A percentile compares a stretch with the other conserved stretches of the same genome.
These are phyloP conservation scores for Chrysolina oricalcia DNA, from an alignment of 2,888 invertebrate genomes.

Conservation along the genomic window DNA sequence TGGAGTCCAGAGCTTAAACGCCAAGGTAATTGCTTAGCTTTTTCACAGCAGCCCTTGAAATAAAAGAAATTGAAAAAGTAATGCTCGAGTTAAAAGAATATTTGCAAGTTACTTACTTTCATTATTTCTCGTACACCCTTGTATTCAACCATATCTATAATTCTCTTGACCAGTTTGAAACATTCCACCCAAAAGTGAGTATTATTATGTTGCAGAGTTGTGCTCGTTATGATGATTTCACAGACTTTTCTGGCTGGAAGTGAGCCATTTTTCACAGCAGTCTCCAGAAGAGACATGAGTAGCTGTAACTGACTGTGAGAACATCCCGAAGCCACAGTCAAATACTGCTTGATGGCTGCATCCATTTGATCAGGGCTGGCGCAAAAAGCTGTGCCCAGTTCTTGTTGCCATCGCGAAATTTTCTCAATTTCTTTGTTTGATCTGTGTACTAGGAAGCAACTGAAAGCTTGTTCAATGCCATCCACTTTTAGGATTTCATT, in stretches of 20 bases:
- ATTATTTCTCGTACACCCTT: constrained; percentile 95
- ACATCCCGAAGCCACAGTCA: constrained; percentile 82
- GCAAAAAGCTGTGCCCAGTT: constrained; percentile 79
- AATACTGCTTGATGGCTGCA: constrained; percentile 82
- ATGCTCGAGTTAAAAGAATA: too few species aligned
- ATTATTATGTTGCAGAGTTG: constrained; percentile 86
- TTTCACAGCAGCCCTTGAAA: constrained; percentile 86
- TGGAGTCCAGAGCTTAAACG: constrained; percentile 86
- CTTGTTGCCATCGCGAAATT: constrained; percentile 79
- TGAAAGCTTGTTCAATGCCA: constrained; percentile 91
- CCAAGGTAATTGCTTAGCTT: constrained; percentile 87
- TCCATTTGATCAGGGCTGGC: constrained; percentile 84
- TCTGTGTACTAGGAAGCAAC: constrained; percentile 88
- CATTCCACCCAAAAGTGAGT: constrained; percentile 93
- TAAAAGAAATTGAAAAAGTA: neutral
- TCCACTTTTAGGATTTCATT: constrained; percentile 82
- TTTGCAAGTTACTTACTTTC: constrained; percentile 76
- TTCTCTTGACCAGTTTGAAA: constrained; percentile 87
- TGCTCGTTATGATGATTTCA: constrained; percentile 88
- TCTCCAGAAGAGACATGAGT: constrained; percentile 83
- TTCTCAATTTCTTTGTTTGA: constrained; percentile 81
- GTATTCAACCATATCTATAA: constrained; percentile 94
- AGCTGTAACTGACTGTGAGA: constrained; percentile 84
- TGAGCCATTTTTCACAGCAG: constrained; percentile 78
- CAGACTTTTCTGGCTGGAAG: constrained; percentile 89